phyloP scores from a whole-genome alignment of 2,888 invertebrate species.

The Coelinius sp. region DNA sequence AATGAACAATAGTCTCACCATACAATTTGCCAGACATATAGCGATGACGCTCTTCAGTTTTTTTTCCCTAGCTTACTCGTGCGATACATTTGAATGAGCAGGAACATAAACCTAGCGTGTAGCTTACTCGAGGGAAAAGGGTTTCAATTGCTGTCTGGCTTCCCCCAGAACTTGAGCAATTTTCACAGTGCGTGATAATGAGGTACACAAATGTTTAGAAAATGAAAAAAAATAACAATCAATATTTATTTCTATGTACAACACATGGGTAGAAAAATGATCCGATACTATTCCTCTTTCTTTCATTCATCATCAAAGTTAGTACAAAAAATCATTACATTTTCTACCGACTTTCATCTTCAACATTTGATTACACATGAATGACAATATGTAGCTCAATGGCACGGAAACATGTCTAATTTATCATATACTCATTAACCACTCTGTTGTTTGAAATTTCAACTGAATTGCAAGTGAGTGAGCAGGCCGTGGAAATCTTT shows the following conservation, averaged over 20 bases:
- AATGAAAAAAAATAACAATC: background rate
- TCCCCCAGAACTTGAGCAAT: background rate
- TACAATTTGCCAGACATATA: background rate
- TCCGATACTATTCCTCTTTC: background rate
- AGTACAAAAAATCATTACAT: background rate
- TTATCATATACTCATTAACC: background rate
- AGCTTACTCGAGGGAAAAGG: background rate
- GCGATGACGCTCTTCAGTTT: background rate
- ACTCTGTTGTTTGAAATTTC: background rate
- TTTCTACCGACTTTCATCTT: background rate
- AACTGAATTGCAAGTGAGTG: background rate
- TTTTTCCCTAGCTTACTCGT: background rate
- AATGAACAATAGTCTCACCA: background rate
- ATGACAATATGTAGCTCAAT: background rate
- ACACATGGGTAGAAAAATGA: background rate
- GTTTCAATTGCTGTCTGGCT: background rate
- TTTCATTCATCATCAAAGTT: background rate
- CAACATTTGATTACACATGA: background rate
- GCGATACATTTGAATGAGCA: background rate
- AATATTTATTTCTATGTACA: conserved; percentile 4
- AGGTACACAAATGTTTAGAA: background rate
- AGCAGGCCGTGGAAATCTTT: background rate
- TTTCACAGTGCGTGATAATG: background rate
- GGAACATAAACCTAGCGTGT: background rate
- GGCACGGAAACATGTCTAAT: background rate